A percentile compares a stretch with the other conserved stretches of the same genome.
phyloP scores from a whole-genome alignment of 2,113 vertebrate genomes.

The Mugil cephalus region DNA sequence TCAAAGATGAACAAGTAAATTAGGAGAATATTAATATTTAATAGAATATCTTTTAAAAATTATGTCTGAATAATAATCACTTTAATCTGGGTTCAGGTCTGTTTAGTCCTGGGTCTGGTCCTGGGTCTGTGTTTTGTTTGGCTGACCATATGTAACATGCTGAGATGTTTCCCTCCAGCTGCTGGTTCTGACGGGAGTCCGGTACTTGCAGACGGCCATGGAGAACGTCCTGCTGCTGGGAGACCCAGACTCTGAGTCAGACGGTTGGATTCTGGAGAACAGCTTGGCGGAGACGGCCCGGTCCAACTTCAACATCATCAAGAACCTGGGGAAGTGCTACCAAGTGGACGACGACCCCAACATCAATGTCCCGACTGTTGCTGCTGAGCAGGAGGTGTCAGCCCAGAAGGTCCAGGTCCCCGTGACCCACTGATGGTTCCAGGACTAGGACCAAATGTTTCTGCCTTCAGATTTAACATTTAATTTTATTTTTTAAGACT shows the following conservation, averaged over 20 bases:
- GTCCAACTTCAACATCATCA: constrained; percentile 88
- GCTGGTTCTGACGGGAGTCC: constrained; percentile 88
- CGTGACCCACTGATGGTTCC: neutral
- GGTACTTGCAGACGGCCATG: constrained; percentile 93
- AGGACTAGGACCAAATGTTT: neutral
- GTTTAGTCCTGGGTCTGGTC: too few relatives aligned
- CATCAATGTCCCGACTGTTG: constrained; percentile 77
- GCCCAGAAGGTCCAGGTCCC: constrained; percentile 60
- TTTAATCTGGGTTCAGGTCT: too few relatives aligned
- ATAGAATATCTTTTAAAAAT: too few relatives aligned
- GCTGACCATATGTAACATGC: too few relatives aligned
- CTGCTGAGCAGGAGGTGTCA: constrained; percentile 70
- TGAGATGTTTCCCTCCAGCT: constrained; percentile 66
- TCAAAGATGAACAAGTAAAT: too few relatives aligned
- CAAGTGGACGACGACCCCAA: constrained; percentile 87
- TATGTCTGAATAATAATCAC: too few relatives aligned
- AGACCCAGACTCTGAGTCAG: constrained; percentile 86
- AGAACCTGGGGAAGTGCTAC: constrained; percentile 90
- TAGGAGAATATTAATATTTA: too few relatives aligned
- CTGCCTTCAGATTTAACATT: constrained; percentile 10
- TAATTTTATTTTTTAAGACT: too few relatives aligned
- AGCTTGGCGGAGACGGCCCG: constrained; percentile 88
- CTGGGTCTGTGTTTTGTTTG: too few relatives aligned
- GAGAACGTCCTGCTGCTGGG: constrained; percentile 87
- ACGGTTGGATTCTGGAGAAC: constrained; percentile 91